phyloP scores from a whole-genome alignment of 1,140 invertebrate species.

The Leptonema lineaticorne region DNA sequence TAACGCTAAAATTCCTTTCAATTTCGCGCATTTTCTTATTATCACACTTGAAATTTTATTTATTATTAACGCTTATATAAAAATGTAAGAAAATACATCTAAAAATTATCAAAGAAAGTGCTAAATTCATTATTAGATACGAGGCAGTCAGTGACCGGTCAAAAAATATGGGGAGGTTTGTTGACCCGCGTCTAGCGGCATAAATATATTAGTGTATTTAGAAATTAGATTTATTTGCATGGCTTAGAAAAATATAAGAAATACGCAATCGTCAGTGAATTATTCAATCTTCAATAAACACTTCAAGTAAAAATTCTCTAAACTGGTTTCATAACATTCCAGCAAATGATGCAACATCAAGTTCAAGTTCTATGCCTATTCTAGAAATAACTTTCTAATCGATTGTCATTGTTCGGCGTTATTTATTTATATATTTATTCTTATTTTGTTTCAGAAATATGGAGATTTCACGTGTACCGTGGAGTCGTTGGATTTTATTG shows the following conservation, averaged over 20 bases:
- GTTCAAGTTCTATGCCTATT: neutral
- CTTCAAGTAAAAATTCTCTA: neutral
- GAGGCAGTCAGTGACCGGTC: too few relatives aligned
- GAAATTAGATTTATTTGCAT: too few relatives aligned
- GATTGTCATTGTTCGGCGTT: neutral
- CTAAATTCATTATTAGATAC: too few relatives aligned
- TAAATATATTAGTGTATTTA: conserved; percentile 7
- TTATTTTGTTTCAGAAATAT: conserved; percentile 15
- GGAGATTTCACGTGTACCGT: conserved; percentile 3
- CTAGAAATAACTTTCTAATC: neutral
- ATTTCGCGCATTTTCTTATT: too few relatives aligned
- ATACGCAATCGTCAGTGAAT: too few relatives aligned
- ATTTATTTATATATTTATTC: neutral
- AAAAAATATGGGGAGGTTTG: conserved; percentile 23
- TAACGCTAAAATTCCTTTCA: too few relatives aligned
- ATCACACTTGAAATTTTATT: too few relatives aligned
- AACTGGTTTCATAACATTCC: conserved; percentile 5
- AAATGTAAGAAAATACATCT: too few relatives aligned
- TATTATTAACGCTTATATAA: too few relatives aligned
- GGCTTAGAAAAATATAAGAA: too few relatives aligned
- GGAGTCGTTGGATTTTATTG: neutral
- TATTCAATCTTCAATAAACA: too few relatives aligned
- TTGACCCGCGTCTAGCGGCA: conserved; percentile 31
- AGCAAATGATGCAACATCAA: conserved; percentile 5
- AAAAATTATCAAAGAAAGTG: too few relatives aligned